These are phyloP conservation scores for Oryzias melastigma DNA, from an alignment of 2,113 vertebrate species.

Conservation along the genomic window DNA sequence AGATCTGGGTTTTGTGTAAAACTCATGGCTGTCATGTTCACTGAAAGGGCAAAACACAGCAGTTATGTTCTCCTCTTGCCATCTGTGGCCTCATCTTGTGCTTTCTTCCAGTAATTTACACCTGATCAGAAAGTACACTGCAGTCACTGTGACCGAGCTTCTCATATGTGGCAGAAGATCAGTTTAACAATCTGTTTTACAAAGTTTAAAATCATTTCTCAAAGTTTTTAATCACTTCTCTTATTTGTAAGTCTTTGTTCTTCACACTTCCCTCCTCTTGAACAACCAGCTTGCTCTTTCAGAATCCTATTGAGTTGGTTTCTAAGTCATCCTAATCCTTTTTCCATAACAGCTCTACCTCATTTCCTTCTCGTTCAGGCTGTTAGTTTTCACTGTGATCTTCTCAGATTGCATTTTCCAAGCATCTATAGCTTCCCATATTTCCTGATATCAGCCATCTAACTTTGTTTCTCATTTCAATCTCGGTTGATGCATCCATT, in stretches of 20 bases:
- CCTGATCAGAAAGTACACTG: too few relatives aligned
- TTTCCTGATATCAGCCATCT: slow-evolving; percentile 34
- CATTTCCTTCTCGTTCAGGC: slow-evolving; percentile 20
- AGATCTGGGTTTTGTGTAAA: too few relatives aligned
- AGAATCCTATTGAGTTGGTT: slow-evolving; percentile 44
- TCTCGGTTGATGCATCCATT: slow-evolving; percentile 7
- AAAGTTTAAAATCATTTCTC: not conserved
- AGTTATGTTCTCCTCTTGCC: too few relatives aligned
- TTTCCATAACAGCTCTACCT: slow-evolving; percentile 17
- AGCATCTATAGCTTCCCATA: slow-evolving; percentile 22
- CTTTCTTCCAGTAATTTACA: too few relatives aligned
- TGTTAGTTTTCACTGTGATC: slow-evolving; percentile 12
- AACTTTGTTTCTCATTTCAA: not conserved
- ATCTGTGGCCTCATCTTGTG: too few relatives aligned
- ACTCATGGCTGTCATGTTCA: too few relatives aligned
- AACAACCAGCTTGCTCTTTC: slow-evolving; percentile 5
- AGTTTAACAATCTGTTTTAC: too few relatives aligned
- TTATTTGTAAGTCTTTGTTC: not conserved
- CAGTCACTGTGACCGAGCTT: too few relatives aligned
- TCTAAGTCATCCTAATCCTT: slow-evolving; percentile 42
- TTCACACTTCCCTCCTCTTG: slow-evolving; percentile 4
- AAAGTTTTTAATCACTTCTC: not conserved
- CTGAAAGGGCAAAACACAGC: too few relatives aligned
- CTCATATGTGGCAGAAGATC: too few relatives aligned
- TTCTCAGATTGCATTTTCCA: slow-evolving; percentile 4